Evolutionary conservation across 2,888 invertebrate species (phyloP).

Genomic region (Diachrysia chrysitis): DNA sequence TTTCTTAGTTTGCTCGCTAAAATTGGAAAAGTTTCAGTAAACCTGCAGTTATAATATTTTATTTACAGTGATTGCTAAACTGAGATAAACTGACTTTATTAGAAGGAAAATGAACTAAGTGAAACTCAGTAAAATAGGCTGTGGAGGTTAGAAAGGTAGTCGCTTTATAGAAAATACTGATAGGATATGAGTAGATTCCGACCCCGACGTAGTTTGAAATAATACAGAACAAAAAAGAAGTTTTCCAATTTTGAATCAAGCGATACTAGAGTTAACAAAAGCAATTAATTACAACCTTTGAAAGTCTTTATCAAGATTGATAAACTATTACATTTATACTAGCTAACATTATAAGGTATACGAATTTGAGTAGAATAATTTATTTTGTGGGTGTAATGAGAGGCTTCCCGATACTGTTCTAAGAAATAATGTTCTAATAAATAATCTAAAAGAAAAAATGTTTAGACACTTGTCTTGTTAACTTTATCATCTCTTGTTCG

Average conservation of each 20-base stretch:
- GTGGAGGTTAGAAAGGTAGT: background rate
- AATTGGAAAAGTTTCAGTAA: slow-evolving; percentile 6
- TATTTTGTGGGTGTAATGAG: slow-evolving; percentile 16
- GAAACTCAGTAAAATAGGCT: background rate
- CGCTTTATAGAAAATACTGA: no score
- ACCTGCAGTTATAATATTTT: background rate
- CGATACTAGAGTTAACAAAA: background rate
- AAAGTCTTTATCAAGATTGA: slow-evolving; percentile 9
- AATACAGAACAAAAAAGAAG: no score
- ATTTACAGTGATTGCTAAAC: background rate
- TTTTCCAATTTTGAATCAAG: background rate
- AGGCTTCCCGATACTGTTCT: background rate
- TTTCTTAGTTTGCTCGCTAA: background rate
- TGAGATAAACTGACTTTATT: background rate
- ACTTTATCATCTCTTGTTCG: background rate
- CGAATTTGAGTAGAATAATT: slow-evolving; percentile 11
- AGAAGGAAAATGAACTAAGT: background rate
- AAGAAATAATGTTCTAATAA: no score
- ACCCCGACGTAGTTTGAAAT: no score
- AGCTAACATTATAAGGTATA: slow-evolving; percentile 1
- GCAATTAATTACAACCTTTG: background rate
- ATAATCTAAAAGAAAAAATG: background rate
- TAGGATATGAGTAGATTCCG: no score
- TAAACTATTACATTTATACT: slow-evolving; percentile 11
- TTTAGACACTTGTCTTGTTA: background rate